Percentiles rank a stretch among this genome's conserved stretches.
These are phyloP conservation scores for Molossus alvarezi DNA, from an alignment of 2,797 vertebrate species.

Conservation along the genomic window DNA sequence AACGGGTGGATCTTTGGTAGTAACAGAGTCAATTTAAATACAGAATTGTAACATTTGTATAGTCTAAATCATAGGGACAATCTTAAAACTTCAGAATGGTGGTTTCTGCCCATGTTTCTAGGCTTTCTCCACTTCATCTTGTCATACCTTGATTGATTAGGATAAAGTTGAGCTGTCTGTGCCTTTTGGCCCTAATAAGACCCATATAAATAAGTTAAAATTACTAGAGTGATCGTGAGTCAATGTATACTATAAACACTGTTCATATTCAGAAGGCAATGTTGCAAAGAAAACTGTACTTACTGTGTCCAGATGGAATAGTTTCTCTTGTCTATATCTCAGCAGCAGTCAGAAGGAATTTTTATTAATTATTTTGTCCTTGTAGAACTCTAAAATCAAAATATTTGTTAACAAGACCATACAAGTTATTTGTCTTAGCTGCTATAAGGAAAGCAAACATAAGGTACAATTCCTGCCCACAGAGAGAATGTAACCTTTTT, in stretches of 20 bases:
- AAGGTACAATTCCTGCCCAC: constrained; percentile 42
- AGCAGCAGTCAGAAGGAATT: constrained; percentile 3
- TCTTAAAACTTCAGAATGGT: constrained; percentile 12
- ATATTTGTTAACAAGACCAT: constrained; percentile 57
- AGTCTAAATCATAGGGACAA: not conserved
- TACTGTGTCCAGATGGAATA: not conserved
- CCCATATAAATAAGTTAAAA: constrained; percentile 4
- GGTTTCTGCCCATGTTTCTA: not conserved
- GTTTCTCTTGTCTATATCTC: not conserved
- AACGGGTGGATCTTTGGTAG: not conserved
- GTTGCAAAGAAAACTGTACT: not conserved
- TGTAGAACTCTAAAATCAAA: constrained; percentile 67
- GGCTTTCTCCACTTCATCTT: not conserved
- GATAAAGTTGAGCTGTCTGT: not conserved
- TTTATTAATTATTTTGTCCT: constrained; percentile 56
- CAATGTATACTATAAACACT: not conserved
- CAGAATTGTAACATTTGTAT: not conserved
- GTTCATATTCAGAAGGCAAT: not conserved
- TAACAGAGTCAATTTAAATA: not conserved
- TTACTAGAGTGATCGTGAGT: constrained; percentile 17
- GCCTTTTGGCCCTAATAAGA: constrained; percentile 22
- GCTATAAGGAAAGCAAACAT: constrained; percentile 44
- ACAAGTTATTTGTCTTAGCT: constrained; percentile 65
- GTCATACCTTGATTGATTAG: constrained; percentile 15
- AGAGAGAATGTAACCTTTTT: constrained; percentile 57